Evolutionary conservation across 2,113 vertebrate species (phyloP).

Genomic region (Chloropsis hardwickii): DNA sequence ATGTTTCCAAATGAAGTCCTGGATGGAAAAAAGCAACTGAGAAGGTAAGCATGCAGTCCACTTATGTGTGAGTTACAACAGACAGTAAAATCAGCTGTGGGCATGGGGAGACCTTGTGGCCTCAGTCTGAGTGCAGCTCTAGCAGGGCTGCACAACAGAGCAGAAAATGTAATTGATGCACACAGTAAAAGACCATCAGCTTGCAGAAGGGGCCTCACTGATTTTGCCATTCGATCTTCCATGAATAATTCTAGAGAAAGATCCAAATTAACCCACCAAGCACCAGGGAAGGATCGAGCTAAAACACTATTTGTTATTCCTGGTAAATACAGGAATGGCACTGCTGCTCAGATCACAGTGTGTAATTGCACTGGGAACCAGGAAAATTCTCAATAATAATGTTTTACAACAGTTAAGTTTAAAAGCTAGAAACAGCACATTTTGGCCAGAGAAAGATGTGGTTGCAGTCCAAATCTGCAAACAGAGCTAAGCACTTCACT

Average conservation of each 20-base stretch:
- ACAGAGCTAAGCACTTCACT: background rate
- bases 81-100: background rate
- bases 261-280: background rate
- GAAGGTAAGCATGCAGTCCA: background rate
- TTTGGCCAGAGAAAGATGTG: background rate
- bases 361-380: background rate
- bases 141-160: accelerated
- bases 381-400: background rate
- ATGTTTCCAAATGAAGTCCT: background rate
- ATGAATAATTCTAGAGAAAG: background rate
- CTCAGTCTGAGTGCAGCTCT: background rate
- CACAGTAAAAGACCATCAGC: background rate
- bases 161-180: background rate
- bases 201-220: background rate
- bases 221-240: background rate
- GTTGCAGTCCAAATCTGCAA: background rate
- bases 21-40: background rate
- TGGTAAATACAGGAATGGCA: background rate
- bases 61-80: background rate
- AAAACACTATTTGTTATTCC: background rate
- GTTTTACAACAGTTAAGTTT: background rate
- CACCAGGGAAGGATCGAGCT: background rate
- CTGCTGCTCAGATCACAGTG: background rate
- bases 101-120: accelerated
- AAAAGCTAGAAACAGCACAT: background rate